Evolutionary conservation across 2,888 invertebrate genomes (phyloP).

Genomic region (Nymphalis c-album): DNA sequence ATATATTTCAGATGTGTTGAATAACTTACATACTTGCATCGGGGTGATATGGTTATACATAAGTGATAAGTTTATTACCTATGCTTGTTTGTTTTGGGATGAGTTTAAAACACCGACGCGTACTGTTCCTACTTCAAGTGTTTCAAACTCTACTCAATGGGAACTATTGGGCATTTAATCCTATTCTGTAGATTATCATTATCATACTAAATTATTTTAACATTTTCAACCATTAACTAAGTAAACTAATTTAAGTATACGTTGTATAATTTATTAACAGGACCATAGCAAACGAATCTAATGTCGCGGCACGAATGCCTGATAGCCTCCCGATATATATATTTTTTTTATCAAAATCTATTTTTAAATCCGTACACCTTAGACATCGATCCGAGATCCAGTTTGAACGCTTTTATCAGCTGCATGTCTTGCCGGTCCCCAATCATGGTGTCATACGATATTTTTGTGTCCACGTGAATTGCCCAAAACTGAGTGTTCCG

Average conservation of each 20-base stretch:
- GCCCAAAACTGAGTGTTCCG: conserved; percentile 19
- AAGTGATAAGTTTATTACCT: conserved; percentile 73
- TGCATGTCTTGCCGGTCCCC: conserved; percentile 66
- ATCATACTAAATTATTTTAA: conserved; percentile 81
- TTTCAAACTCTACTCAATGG: conserved; percentile 71
- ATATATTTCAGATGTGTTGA: conserved; percentile 65
- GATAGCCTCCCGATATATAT: conserved; percentile 74
- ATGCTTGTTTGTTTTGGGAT: conserved; percentile 75
- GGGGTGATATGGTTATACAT: conserved; percentile 81
- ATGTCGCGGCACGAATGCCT: conserved; percentile 81
- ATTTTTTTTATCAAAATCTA: conserved; percentile 54
- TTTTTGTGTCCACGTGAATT: conserved; percentile 31
- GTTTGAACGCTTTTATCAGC: conserved; percentile 70
- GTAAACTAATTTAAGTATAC: conserved; percentile 77
- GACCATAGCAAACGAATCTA: conserved; percentile 59
- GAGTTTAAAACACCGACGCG: conserved; percentile 57
- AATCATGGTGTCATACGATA: conserved; percentile 43
- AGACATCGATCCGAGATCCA: conserved; percentile 72
- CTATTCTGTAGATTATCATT: conserved; percentile 80
- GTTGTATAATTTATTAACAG: conserved; percentile 74
- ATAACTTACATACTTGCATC: conserved; percentile 81
- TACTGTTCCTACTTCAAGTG: conserved; percentile 15
- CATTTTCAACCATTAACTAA: conserved; percentile 80
- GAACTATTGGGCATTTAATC: conserved; percentile 83
- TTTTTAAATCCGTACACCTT: conserved; percentile 69